These are phyloP conservation scores for Steatocranus sp. DNA, from an alignment of 2,797 vertebrate genomes.

Conservation along the genomic window DNA sequence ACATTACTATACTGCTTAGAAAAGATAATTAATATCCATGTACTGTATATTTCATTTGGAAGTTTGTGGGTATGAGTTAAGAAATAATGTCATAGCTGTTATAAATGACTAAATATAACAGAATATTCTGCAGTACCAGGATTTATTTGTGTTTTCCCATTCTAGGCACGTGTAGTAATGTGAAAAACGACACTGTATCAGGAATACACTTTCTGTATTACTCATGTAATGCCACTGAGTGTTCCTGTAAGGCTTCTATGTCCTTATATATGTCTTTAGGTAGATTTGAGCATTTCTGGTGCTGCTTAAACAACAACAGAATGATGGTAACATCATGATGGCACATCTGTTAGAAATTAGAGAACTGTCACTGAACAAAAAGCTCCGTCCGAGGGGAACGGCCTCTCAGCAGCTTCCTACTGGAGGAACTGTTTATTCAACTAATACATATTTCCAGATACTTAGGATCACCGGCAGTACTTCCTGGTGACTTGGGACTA, in stretches of 20 bases:
- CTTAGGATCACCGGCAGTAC: neutral
- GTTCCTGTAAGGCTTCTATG: neutral
- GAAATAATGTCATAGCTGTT: neutral
- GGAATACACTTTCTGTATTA: neutral
- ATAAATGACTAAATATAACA: neutral
- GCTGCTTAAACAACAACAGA: neutral
- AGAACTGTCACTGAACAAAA: slow-evolving; percentile 7
- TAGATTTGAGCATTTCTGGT: neutral
- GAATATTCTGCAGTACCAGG: neutral
- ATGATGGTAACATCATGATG: neutral
- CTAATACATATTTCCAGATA: neutral
- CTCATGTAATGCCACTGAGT: neutral
- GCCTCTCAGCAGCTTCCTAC: neutral
- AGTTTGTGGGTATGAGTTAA: slow-evolving; percentile 3
- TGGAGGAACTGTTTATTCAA: neutral
- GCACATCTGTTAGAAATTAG: neutral
- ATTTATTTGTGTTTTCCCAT: neutral
- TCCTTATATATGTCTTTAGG: neutral
- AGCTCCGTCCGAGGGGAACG: neutral
- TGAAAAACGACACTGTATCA: neutral
- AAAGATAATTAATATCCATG: neutral
- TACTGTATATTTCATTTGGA: neutral
- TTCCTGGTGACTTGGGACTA: neutral
- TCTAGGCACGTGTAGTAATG: neutral
- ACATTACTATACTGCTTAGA: neutral